Evolutionary conservation across 2,797 vertebrate species (phyloP).

Genomic region (Sebastes reedi): DNA sequence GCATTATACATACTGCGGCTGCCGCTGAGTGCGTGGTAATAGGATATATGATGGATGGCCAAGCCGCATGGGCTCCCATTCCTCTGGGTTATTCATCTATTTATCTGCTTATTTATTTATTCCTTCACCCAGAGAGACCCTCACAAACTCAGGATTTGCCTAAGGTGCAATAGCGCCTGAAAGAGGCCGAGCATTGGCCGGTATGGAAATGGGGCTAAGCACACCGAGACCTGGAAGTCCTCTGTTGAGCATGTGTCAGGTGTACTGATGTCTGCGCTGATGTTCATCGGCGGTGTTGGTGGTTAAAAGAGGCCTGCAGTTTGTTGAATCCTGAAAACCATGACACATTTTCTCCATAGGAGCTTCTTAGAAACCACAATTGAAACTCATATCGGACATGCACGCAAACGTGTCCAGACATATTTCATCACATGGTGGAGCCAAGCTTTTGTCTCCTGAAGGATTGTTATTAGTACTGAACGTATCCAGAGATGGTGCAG

Average conservation of each 20-base stretch:
- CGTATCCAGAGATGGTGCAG: background rate
- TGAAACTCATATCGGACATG: background rate
- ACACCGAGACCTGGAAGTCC: constrained; percentile 28
- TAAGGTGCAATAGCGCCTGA: constrained; percentile 41
- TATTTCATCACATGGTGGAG: background rate
- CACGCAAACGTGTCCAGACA: background rate
- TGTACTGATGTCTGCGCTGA: constrained; percentile 18
- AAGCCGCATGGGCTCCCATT: constrained; percentile 61
- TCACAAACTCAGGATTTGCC: constrained; percentile 65
- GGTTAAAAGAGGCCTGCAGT: constrained; percentile 16
- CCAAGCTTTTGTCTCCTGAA: background rate
- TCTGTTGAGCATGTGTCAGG: constrained; percentile 38
- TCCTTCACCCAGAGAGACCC: constrained; percentile 74
- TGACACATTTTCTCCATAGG: background rate
- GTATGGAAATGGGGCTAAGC: constrained; percentile 43
- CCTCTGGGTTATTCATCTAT: constrained; percentile 83
- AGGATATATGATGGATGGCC: constrained; percentile 85
- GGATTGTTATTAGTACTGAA: background rate
- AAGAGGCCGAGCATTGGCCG: constrained; percentile 6
- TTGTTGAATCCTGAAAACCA: constrained; percentile 21
- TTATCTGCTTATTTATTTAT: constrained; percentile 84
- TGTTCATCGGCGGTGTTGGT: constrained; percentile 8
- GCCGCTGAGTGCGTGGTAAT: constrained; percentile 79
- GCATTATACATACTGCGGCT: constrained; percentile 80
- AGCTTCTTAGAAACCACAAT: constrained; percentile 13